Conservation (phyloP, 1,140 invertebrate species). For the Coelopa frigida region DNA sequence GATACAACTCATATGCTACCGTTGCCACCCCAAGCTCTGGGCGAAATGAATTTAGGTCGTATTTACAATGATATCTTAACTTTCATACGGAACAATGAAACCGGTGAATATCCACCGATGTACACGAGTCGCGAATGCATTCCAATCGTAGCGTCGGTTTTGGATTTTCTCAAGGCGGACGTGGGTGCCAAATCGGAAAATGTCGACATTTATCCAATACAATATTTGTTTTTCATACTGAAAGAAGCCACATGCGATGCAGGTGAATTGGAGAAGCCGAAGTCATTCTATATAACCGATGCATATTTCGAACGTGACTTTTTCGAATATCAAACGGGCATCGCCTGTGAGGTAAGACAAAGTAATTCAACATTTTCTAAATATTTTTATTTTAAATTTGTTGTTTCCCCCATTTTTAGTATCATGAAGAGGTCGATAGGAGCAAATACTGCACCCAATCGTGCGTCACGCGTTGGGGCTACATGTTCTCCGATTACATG, state of each 20-base stretch:
- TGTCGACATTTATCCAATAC: constrained; percentile 26
- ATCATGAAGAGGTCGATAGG: constrained; percentile 29
- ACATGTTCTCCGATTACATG: constrained; percentile 29
- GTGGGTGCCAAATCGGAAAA: background rate
- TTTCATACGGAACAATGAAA: constrained; percentile 7
- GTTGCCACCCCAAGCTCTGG: constrained; percentile 30
- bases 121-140: constrained; percentile 24
- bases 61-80: constrained; percentile 25
- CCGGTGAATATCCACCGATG: constrained; percentile 16
- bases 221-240: constrained; percentile 27
- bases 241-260: constrained; percentile 23
- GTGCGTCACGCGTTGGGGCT: constrained; percentile 29
- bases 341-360: constrained; percentile 26
- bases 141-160: constrained; percentile 24
- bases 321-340: constrained; percentile 25
- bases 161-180: constrained; percentile 21
- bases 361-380: too few relatives aligned
- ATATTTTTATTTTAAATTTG: background rate
- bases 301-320: constrained; percentile 21
- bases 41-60: constrained; percentile 24
- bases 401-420: constrained; percentile 14
- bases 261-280: constrained; percentile 12
- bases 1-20: constrained; percentile 26
- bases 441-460: constrained; percentile 31
- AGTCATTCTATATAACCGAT: constrained; percentile 20